These are phyloP conservation scores for Melanotaenia nigrans DNA, from an alignment of 2,797 vertebrate genomes.

Conservation along the genomic window DNA sequence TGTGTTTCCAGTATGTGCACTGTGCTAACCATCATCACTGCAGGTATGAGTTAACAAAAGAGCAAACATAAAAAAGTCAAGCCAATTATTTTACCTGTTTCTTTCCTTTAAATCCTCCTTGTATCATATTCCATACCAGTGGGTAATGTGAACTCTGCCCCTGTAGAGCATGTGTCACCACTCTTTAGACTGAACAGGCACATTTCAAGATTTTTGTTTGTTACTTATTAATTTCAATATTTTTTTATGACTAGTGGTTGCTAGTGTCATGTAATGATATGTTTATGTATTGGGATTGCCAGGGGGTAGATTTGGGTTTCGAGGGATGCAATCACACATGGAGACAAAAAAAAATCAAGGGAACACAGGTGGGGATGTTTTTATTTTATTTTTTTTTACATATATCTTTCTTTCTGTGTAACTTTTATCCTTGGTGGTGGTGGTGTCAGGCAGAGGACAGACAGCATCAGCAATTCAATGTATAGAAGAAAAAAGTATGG, in stretches of 20 bases:
- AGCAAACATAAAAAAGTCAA: neutral
- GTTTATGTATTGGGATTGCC: constrained; percentile 56
- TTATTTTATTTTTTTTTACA: constrained; percentile 18
- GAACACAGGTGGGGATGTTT: constrained; percentile 32
- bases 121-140: constrained; percentile 55
- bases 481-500: constrained; percentile 31
- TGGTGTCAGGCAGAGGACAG: constrained; percentile 34
- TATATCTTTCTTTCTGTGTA: constrained; percentile 18
- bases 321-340: constrained; percentile 30
- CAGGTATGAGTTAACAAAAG: constrained; percentile 9
- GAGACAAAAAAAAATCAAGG: constrained; percentile 24
- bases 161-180: constrained; percentile 53
- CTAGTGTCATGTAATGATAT: constrained; percentile 57
- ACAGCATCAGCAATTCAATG: constrained; percentile 37
- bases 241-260: constrained; percentile 61
- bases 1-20: neutral
- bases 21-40: constrained; percentile 8
- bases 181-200: constrained; percentile 52
- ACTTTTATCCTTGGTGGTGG: constrained; percentile 45
- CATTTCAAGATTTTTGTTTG: constrained; percentile 59
- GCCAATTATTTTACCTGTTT: constrained; percentile 4
- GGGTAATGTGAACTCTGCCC: constrained; percentile 50
- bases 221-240: constrained; percentile 46
- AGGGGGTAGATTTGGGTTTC: constrained; percentile 35
- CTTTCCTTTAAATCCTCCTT: constrained; percentile 24